Conservation (phyloP, 2,797 vertebrate genomes). For the Aphelocoma californica region DNA sequence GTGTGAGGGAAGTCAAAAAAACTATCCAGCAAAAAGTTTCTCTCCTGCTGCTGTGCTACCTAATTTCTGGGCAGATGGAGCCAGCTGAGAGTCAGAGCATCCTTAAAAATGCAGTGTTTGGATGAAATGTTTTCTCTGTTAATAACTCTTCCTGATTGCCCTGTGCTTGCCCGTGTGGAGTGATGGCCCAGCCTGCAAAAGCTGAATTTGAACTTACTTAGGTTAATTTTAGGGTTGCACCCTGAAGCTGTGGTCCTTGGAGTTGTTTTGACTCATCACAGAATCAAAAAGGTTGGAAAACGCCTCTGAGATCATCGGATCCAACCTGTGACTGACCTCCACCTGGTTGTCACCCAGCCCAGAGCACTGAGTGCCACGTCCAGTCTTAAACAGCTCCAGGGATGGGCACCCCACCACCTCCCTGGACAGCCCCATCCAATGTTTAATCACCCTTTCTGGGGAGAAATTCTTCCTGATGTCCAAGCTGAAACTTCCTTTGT, state of each 20-base stretch:
- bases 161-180: neutral
- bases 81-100: neutral
- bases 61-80: neutral
- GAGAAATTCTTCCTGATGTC: accelerated
- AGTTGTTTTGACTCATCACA: neutral
- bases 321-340: neutral
- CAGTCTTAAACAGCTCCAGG: neutral
- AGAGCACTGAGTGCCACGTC: accelerated
- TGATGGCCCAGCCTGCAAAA: neutral
- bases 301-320: accelerated
- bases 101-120: neutral
- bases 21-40: neutral
- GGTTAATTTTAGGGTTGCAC: neutral
- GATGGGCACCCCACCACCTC: neutral
- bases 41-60: neutral
- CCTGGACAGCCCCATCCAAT: accelerated
- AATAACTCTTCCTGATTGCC: neutral
- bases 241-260: neutral
- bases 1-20: neutral
- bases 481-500: accelerated
- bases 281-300: neutral
- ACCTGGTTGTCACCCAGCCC: neutral
- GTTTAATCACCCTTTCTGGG: neutral
- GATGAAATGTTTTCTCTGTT: neutral
- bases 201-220: neutral